These are phyloP conservation scores for Erebia ligea DNA, from an alignment of 2,888 invertebrate species.

Conservation along the genomic window DNA sequence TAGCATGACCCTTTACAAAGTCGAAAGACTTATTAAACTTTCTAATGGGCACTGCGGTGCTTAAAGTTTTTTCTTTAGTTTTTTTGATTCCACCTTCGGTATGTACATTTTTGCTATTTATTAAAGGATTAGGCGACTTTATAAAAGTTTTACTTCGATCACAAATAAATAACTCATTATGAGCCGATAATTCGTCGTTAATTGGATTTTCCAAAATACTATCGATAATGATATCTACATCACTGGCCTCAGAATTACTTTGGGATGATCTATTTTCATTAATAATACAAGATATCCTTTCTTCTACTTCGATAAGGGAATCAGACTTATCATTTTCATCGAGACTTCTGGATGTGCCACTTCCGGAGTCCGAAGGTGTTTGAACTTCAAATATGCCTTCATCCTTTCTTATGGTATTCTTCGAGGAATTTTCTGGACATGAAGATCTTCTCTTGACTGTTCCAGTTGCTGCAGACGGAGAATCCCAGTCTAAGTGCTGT, in stretches of 20 bases:
- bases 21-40: constrained; percentile 69
- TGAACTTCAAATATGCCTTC: constrained; percentile 68
- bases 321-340: constrained; percentile 67
- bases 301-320: constrained; percentile 72
- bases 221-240: constrained; percentile 71
- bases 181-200: constrained; percentile 54
- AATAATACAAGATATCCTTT: constrained; percentile 77
- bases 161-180: constrained; percentile 57
- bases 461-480: constrained; percentile 87
- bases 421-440: constrained; percentile 68
- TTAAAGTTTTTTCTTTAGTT: constrained; percentile 62
- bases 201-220: constrained; percentile 62
- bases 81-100: constrained; percentile 57
- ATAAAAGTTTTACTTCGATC: constrained; percentile 72
- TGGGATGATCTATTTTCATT: constrained; percentile 77
- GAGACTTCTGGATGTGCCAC: constrained; percentile 68
- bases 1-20: constrained; percentile 53
- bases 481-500: constrained; percentile 87
- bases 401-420: constrained; percentile 50
- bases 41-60: constrained; percentile 64
- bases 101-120: constrained; percentile 53
- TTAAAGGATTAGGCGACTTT: constrained; percentile 53
- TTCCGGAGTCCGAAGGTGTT: constrained; percentile 74
- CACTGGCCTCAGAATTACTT: constrained; percentile 76
- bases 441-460: constrained; percentile 87